Evolutionary conservation across 2,797 vertebrate species (phyloP).

Genomic region (Enteromius trimaculatus): DNA sequence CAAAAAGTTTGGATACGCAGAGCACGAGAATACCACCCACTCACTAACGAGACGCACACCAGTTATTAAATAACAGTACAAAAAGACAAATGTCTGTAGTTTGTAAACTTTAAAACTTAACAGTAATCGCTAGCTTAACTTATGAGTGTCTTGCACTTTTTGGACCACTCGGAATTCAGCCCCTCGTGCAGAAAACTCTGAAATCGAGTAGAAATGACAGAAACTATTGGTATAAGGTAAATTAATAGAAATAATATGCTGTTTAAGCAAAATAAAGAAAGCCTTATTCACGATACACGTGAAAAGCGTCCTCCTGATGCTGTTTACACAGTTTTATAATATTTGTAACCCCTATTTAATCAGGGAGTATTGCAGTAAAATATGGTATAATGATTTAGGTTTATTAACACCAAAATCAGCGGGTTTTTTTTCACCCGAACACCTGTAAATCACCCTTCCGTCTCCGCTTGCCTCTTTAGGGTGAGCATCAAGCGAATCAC

Average conservation of each 20-base stretch:
- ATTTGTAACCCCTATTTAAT: not conserved
- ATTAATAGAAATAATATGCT: not conserved
- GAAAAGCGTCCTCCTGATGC: not conserved
- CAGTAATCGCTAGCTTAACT: not conserved
- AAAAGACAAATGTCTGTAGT: not conserved
- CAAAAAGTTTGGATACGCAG: not conserved
- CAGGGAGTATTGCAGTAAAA: not conserved
- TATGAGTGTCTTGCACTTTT: slow-evolving; percentile 9
- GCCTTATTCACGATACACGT: not conserved
- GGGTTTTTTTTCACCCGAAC: not conserved
- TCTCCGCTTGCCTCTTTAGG: not conserved
- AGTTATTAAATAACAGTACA: not conserved
- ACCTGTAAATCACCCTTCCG: not conserved
- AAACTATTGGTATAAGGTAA: not conserved
- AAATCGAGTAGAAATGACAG: not conserved
- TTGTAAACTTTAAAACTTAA: not conserved
- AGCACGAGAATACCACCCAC: not conserved
- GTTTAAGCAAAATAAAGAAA: not conserved
- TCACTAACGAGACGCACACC: not conserved
- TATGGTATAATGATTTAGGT: not conserved
- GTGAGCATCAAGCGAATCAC: not conserved
- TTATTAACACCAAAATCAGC: not conserved
- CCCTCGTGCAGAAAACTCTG: not conserved
- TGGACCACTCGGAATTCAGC: not conserved
- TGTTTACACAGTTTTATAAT: not conserved